A percentile compares a stretch with the other conserved stretches of the same genome.
phyloP scores from a whole-genome alignment of 1,140 invertebrate genomes.

The Trigoniulus corallinus region DNA sequence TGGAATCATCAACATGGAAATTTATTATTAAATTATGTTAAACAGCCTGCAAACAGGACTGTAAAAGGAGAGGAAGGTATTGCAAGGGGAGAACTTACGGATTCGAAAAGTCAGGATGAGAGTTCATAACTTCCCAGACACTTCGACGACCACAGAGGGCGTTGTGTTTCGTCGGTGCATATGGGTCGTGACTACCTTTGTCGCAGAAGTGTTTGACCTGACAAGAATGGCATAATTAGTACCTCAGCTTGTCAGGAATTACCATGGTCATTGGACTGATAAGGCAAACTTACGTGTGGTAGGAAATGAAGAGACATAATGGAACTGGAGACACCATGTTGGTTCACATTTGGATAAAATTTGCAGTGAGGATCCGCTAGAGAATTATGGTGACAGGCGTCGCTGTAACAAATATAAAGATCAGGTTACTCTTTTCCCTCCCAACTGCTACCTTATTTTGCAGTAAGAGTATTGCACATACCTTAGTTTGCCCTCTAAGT shows the following conservation, averaged over 20 bases:
- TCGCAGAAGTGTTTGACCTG: slow-evolving; percentile 10
- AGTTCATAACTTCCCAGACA: slow-evolving; percentile 12
- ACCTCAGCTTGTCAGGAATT: too few species aligned
- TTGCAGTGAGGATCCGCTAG: background rate
- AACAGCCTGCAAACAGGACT: too few species aligned
- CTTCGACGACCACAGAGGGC: slow-evolving; percentile 10
- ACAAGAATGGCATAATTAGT: background rate
- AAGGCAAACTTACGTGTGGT: background rate
- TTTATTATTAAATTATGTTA: too few species aligned
- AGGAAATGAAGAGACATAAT: slow-evolving; percentile 1
- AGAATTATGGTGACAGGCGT: background rate
- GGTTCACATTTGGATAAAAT: background rate
- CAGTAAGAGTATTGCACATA: background rate
- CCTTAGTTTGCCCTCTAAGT: background rate
- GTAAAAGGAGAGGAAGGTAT: background rate
- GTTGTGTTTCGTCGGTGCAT: slow-evolving; percentile 14
- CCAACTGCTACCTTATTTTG: too few species aligned
- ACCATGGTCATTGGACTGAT: too few species aligned
- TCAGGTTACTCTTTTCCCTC: too few species aligned
- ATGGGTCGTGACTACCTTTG: slow-evolving; percentile 7
- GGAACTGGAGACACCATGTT: background rate
- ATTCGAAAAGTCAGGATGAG: slow-evolving; percentile 8
- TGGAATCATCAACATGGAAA: background rate
- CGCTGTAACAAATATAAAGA: background rate
- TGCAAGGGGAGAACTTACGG: background rate